Base-by-base conservation (phyloP, 2,888 invertebrate species). In the Neoitamus cyanurus region DNA sequence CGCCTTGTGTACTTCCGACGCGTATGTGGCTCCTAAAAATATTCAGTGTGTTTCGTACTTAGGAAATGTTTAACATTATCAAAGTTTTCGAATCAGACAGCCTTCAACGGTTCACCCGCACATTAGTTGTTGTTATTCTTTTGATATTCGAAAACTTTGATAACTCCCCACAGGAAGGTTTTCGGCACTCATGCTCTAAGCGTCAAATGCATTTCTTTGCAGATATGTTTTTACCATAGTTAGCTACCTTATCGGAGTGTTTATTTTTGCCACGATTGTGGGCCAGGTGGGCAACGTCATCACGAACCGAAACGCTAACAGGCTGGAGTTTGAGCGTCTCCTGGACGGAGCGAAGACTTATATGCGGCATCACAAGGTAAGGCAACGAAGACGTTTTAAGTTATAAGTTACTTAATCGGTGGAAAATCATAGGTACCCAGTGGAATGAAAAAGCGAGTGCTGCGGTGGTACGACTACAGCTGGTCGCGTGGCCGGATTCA, bases 261-360 rank as follows among this genome's bases (percentile, higher is more conserved):
- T 98, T 93, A 97, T 98, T 92, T 98, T 98, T 92, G 98, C 98
- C 84, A 98, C 98, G 83, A 98, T 98, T 90, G 98, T 98, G 86
- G 98, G 98, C 83, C 98, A 99, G 94, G 98, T 99, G 83, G 98
- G 98, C 87, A 98, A 98, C 92, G 98, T 98, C 89, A 98, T 98
- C 92, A 98, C 98, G 82, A 99, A 99, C 92, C 94, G 98, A 88
- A 99, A 98, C 91, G 98, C 98, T 73, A 98, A 98, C 91, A 94
- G 98, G 80, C 93, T 98, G 88, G 98, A 98, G 92, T 98, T 98
- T 89, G 98, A 99, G 92, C 93, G 98, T 86, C 94, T 98, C 37
- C 92, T 98, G 89, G 98, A 99, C 90, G 98, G 98, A 84, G 98
- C 98, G 86, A 99, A 99, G 91, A 96, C 97, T 34, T 99, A 98